phyloP scores from a whole-genome alignment of 1,140 invertebrate species.

The Zaprionus africanus region DNA sequence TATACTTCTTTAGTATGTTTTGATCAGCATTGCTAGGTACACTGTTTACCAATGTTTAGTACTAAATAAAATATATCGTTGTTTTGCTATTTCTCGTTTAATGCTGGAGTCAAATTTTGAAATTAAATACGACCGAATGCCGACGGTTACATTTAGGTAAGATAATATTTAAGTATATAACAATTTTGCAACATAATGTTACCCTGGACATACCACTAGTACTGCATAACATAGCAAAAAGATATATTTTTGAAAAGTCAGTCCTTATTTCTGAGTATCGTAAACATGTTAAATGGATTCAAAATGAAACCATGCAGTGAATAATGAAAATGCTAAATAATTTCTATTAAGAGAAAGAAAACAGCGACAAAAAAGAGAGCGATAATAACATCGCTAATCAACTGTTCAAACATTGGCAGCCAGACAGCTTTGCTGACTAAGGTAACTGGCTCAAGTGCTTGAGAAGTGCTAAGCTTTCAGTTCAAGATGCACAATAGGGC shows the following conservation, averaged over 20 bases:
- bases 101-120: constrained; percentile 37
- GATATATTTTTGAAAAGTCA: no score
- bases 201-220: neutral
- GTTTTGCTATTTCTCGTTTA: constrained; percentile 13
- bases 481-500: constrained; percentile 18
- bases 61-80: neutral
- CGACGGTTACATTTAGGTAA: constrained; percentile 65
- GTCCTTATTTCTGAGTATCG: no score
- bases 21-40: constrained; percentile 19
- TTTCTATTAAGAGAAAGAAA: constrained; percentile 20
- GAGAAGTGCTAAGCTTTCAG: constrained; percentile 30
- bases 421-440: constrained; percentile 40
- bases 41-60: constrained; percentile 6
- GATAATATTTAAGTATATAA: neutral
- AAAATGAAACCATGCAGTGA: neutral
- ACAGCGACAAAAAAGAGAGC: constrained; percentile 40
- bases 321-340: neutral
- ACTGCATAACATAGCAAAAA: no score
- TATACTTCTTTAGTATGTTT: constrained; percentile 37
- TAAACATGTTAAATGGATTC: neutral
- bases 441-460: constrained; percentile 35
- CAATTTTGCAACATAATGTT: neutral
- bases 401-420: constrained; percentile 56
- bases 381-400: constrained; percentile 69
- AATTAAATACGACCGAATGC: constrained; percentile 60